Percentiles rank a stretch among this genome's conserved stretches.
phyloP scores from a whole-genome alignment of 2,797 vertebrate species.

The Muraenolepis orangiensis region DNA sequence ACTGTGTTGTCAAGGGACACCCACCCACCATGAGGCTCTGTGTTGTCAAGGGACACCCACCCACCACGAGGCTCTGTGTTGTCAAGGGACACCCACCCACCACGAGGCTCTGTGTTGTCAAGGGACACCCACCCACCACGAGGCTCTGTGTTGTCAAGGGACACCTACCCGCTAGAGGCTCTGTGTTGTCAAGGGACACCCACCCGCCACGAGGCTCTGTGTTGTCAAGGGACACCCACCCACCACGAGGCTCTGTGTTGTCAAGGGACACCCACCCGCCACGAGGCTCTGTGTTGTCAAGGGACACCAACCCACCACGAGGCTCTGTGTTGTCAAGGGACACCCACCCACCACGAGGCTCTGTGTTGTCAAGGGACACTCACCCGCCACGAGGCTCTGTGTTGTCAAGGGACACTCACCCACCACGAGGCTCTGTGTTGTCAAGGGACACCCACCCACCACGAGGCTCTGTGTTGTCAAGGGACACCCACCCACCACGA shows the following conservation, averaged over 20 bases:
- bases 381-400: slow-evolving; percentile 20
- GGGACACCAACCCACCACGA: slow-evolving; percentile 27
- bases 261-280: slow-evolving; percentile 31
- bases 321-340: slow-evolving; percentile 18
- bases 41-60: slow-evolving; percentile 23
- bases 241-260: slow-evolving; percentile 17
- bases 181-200: slow-evolving; percentile 20
- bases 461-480: slow-evolving; percentile 12
- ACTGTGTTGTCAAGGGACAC: slow-evolving; percentile 28
- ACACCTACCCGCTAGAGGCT: slow-evolving; percentile 27
- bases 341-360: slow-evolving; percentile 27
- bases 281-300: slow-evolving; percentile 12
- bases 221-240: slow-evolving; percentile 24
- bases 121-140: slow-evolving; percentile 27
- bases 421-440: slow-evolving; percentile 17
- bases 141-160: slow-evolving; percentile 16
- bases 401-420: slow-evolving; percentile 24
- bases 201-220: slow-evolving; percentile 20
- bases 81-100: slow-evolving; percentile 28
- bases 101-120: slow-evolving; percentile 16
- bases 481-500: slow-evolving; percentile 27
- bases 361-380: slow-evolving; percentile 20
- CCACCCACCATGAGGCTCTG: slow-evolving; percentile 20
- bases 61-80: slow-evolving; percentile 18
- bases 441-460: slow-evolving; percentile 30